These are phyloP conservation scores for Drosophila sechellia DNA, from an alignment of 1,140 invertebrate species.

Conservation along the genomic window DNA sequence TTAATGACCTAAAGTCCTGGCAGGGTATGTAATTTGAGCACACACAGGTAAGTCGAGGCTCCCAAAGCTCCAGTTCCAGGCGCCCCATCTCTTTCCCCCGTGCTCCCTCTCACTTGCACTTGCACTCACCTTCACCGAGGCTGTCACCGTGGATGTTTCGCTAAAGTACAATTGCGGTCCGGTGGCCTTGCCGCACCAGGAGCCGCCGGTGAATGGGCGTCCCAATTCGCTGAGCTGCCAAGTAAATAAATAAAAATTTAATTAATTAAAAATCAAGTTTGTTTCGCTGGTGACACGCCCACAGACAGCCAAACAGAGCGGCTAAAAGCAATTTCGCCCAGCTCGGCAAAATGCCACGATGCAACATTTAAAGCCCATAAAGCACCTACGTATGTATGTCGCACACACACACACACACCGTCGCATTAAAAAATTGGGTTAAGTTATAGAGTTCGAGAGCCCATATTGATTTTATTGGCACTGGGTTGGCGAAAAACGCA, in stretches of 20 bases:
- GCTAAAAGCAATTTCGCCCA: slow-evolving; percentile 39
- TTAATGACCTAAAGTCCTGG: not conserved
- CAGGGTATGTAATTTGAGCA: slow-evolving; percentile 5
- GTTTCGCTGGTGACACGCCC: slow-evolving; percentile 38
- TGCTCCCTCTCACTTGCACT: slow-evolving; percentile 12
- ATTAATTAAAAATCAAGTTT: slow-evolving; percentile 80
- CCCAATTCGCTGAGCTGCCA: slow-evolving; percentile 91
- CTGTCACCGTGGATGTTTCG: slow-evolving; percentile 92
- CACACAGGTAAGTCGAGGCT: not conserved
- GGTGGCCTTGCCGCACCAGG: slow-evolving; percentile 91
- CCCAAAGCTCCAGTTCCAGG: not conserved
- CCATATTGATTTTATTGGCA: slow-evolving; percentile 51
- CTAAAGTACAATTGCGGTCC: slow-evolving; percentile 93
- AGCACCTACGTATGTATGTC: not conserved
- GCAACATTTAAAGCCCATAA: slow-evolving; percentile 54
- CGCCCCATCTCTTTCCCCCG: not conserved
- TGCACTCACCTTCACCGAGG: slow-evolving; percentile 87
- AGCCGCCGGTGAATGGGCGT: slow-evolving; percentile 92
- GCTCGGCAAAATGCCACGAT: slow-evolving; percentile 23
- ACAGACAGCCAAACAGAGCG: slow-evolving; percentile 25
- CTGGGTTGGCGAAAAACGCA: slow-evolving; percentile 49
- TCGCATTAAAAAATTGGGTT: slow-evolving; percentile 61
- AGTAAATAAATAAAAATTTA: slow-evolving; percentile 73
- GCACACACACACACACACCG: not conserved
- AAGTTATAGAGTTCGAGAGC: slow-evolving; percentile 48